These are phyloP conservation scores for Microcebus murinus DNA, from an alignment of 2,113 vertebrate genomes.

Conservation along the genomic window DNA sequence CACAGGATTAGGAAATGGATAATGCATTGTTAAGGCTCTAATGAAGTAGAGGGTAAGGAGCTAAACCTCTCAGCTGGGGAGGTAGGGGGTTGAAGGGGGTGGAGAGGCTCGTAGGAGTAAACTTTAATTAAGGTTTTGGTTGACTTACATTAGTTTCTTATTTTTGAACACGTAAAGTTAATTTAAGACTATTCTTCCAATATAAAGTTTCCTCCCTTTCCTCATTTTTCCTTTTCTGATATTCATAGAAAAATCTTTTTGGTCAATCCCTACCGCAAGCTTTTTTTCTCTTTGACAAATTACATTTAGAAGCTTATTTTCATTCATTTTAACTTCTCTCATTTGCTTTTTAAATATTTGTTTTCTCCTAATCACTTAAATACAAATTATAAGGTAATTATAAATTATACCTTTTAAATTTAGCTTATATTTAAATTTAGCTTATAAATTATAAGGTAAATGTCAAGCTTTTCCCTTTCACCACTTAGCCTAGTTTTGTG, in stretches of 20 bases:
- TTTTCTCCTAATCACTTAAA: neutral
- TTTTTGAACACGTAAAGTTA: conserved; percentile 39
- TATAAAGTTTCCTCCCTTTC: neutral
- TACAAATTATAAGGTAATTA: neutral
- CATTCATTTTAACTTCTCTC: neutral
- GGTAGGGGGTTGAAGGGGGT: neutral
- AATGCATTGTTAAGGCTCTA: conserved; percentile 83
- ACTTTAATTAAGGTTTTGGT: conserved; percentile 53
- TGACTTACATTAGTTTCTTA: neutral
- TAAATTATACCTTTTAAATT: no score
- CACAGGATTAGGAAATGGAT: conserved; percentile 82
- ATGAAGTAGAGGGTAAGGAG: conserved; percentile 86
- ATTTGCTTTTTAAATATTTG: neutral
- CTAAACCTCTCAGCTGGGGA: conserved; percentile 58
- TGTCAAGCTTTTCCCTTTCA: neutral
- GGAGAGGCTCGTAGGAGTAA: conserved; percentile 30
- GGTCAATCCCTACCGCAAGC: neutral
- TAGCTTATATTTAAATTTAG: no score
- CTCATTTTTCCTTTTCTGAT: neutral
- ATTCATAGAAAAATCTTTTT: neutral
- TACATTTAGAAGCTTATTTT: neutral
- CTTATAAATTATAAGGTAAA: neutral
- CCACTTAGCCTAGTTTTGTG: neutral
- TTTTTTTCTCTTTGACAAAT: neutral
- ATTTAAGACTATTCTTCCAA: neutral